Base-by-base conservation (phyloP, 2,888 invertebrate genomes). In the Mythimna vitellina region DNA sequence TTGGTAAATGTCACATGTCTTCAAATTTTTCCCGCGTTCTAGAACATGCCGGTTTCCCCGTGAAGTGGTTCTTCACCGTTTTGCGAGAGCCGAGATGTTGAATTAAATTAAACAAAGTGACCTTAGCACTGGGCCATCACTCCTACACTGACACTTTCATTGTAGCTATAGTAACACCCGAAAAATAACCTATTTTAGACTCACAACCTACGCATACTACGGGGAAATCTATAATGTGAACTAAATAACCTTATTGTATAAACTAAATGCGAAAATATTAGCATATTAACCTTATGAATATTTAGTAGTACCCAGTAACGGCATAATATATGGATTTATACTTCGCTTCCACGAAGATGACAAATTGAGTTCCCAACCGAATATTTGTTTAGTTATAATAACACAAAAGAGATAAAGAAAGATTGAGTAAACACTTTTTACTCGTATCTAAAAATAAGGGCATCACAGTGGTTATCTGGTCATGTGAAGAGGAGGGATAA, bases 241-340 rank as follows among this genome's bases (percentile, higher is more conserved):
- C 56, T 22, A 53, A 80, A 64, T 53, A 46, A 14, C 51, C 17
- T 51, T 61, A 57, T n/a, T 54, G 61, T 64, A 25, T n/a, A 46
- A 72, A 58, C 14, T 63, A 51, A 61, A 51, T 38, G 53, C 56
- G 20, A 80, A n/a, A 54, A 65, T n/a, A 65, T 68, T 65, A 72
- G 17, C 65, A 60, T 73, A 76, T 58, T 58, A 14, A 14, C 51
- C 20, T 46, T 46, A 65, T 75, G 69, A 80, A 75, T 80, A 80
- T 75, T 62, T 69, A 75, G 1, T 57, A 57, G 51, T 29, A 53
- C 35, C 12, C n/a, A 56, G 46, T 53, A 67, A 57, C 60, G 17
- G n/a, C 20, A 46, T 38, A 51, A 65, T 53, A 25, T 29, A 66
- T 25, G 53, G 12, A 78, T 53, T 29, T 63, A 51, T 57, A 58